phyloP scores from a whole-genome alignment of 2,113 vertebrate species.

The Megaceryle maxima region DNA sequence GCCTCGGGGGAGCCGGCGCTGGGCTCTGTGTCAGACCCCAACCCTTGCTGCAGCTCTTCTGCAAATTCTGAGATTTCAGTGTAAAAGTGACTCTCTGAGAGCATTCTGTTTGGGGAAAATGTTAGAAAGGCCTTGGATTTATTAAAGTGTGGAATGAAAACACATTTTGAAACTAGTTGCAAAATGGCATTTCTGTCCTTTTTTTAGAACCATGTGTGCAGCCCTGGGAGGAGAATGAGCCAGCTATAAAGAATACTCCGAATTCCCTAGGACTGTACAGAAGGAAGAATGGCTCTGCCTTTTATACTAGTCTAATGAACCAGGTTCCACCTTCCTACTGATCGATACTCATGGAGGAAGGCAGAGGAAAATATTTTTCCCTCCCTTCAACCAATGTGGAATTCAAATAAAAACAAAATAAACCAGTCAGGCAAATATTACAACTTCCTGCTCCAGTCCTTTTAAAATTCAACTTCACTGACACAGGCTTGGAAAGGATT shows the following conservation, averaged over 20 bases:
- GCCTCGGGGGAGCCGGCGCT: neutral
- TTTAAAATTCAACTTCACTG: constrained; percentile 12
- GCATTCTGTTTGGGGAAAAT: neutral
- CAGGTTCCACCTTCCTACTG: neutral
- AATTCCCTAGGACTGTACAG: neutral
- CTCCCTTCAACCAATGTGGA: neutral
- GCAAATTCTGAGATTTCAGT: neutral
- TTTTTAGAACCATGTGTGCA: constrained; percentile 14
- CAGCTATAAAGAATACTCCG: neutral
- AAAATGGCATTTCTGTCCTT: constrained; percentile 36
- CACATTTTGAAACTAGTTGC: constrained; percentile 23
- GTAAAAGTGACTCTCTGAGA: neutral
- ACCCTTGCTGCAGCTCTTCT: neutral
- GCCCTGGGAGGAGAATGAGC: neutral
- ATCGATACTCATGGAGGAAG: neutral
- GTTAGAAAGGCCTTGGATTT: constrained; percentile 14
- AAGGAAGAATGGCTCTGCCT: neutral
- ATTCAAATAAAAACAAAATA: constrained; percentile 44
- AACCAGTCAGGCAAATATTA: constrained; percentile 28
- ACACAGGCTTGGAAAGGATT: constrained; percentile 40
- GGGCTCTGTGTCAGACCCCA: neutral
- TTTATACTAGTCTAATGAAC: neutral
- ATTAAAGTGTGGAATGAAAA: constrained; percentile 2
- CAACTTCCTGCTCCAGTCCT: constrained; percentile 3
- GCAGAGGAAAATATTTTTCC: constrained; percentile 14